These are phyloP conservation scores for Aphyosemion australe DNA, from an alignment of 2,113 vertebrate species.

Conservation along the genomic window DNA sequence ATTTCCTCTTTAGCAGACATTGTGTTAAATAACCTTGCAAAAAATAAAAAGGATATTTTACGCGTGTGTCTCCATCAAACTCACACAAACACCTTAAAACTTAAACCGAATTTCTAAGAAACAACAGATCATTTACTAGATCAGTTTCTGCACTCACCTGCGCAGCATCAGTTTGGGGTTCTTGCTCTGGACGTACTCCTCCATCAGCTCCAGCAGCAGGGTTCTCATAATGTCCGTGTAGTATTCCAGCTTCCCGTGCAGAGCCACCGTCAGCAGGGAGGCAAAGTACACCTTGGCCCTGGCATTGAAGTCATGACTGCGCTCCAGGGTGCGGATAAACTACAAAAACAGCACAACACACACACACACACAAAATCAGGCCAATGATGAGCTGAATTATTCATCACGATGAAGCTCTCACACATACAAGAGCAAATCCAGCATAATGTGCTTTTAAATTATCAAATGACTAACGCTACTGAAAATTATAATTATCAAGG, in stretches of 20 bases:
- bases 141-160: conserved; percentile 78
- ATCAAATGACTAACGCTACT: conserved; percentile 33
- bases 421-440: conserved; percentile 23
- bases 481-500: conserved; percentile 51
- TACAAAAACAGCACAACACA: conserved; percentile 56
- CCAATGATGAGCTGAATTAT: conserved; percentile 28
- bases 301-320: conserved; percentile 92
- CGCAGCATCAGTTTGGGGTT: conserved; percentile 98
- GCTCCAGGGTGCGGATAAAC: conserved; percentile 97
- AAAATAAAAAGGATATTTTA: too few species aligned
- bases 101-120: too few species aligned
- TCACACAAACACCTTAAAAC: too few species aligned
- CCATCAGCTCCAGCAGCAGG: conserved; percentile 94
- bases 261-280: conserved; percentile 93
- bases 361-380: conserved; percentile 19
- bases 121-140: neutral
- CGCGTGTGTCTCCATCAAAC: too few species aligned
- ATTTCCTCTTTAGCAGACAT: too few species aligned
- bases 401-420: conserved; percentile 5
- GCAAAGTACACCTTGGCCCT: conserved; percentile 95
- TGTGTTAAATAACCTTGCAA: too few species aligned
- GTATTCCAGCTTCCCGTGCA: conserved; percentile 97
- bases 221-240: conserved; percentile 98
- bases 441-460: conserved; percentile 30
- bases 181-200: conserved; percentile 92